Evolutionary conservation across 2,888 invertebrate species (phyloP).

Genomic region (Xiphydria camelus): DNA sequence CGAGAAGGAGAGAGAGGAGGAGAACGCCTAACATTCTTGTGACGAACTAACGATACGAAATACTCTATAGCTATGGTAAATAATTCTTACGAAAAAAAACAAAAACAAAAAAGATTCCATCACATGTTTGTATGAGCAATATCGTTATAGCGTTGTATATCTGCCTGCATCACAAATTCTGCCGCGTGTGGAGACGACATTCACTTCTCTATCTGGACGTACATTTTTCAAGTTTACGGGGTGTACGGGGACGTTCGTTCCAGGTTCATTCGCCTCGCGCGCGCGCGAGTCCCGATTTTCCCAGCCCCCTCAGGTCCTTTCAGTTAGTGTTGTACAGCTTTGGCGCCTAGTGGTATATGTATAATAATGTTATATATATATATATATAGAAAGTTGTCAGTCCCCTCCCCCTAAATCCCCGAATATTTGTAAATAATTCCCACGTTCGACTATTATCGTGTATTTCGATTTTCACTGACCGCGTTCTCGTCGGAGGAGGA

Average conservation of each 20-base stretch:
- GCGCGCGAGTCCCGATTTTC: neutral
- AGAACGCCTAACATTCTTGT: neutral
- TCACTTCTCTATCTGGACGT: too few species aligned
- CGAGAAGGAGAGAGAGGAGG: neutral
- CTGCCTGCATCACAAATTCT: constrained; percentile 29
- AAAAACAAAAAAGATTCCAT: constrained; percentile 20
- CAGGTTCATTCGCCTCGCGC: too few species aligned
- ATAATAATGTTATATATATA: constrained; percentile 24
- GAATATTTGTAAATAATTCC: constrained; percentile 10
- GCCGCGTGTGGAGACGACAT: too few species aligned
- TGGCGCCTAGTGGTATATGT: constrained; percentile 36
- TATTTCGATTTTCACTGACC: neutral
- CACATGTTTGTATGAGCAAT: constrained; percentile 39
- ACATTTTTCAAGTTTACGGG: too few species aligned
- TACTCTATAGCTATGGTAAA: constrained; percentile 19
- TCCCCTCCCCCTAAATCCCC: neutral
- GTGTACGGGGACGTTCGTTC: too few species aligned
- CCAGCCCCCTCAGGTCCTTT: neutral
- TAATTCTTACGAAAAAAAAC: constrained; percentile 20
- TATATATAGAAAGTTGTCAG: constrained; percentile 9
- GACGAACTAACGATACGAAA: neutral
- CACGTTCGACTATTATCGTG: neutral
- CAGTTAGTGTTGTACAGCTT: constrained; percentile 34
- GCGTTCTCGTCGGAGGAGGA: constrained; percentile 1
- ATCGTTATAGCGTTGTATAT: constrained; percentile 35